Percentiles rank a stretch among this genome's conserved stretches.
phyloP scores from a whole-genome alignment of 2,113 vertebrate genomes.

The Spilogale gracilis region DNA sequence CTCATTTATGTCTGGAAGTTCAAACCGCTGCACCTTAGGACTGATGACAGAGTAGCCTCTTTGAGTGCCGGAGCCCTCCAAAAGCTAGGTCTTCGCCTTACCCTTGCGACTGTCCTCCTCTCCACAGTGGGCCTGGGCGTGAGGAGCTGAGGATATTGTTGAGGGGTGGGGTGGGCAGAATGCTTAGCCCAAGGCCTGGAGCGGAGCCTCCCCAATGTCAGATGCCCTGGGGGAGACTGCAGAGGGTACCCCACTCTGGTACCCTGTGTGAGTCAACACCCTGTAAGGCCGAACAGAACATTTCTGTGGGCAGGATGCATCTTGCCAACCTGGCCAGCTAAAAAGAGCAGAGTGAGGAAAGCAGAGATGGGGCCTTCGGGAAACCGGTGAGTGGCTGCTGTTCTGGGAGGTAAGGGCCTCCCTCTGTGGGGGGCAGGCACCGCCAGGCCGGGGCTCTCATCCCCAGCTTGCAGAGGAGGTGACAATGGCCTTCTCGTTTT shows the following conservation, averaged over 20 bases:
- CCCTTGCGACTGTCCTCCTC: too few species aligned
- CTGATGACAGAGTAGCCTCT: not conserved
- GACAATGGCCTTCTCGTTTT: not conserved
- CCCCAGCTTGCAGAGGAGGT: not conserved
- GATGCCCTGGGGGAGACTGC: not conserved
- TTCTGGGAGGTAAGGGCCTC: not conserved
- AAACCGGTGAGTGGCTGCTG: not conserved
- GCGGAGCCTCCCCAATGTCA: not conserved
- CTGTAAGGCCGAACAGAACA: not conserved
- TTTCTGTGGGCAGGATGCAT: not conserved
- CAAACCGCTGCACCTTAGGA: not conserved
- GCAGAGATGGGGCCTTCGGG: not conserved
- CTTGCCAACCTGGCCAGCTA: not conserved
- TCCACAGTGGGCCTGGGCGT: not conserved
- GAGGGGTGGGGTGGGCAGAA: accelerated
- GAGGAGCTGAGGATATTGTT: not conserved
- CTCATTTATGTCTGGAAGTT: not conserved
- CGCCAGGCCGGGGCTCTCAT: accelerated
- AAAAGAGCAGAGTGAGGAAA: not conserved
- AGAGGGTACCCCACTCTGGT: not conserved
- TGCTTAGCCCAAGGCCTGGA: not conserved
- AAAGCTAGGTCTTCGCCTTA: not conserved
- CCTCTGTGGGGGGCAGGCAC: not conserved
- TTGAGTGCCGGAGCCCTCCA: not conserved
- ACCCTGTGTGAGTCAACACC: not conserved